Conservation (phyloP, 1,140 invertebrate species). For the Helicoverpa armigera region DNA sequence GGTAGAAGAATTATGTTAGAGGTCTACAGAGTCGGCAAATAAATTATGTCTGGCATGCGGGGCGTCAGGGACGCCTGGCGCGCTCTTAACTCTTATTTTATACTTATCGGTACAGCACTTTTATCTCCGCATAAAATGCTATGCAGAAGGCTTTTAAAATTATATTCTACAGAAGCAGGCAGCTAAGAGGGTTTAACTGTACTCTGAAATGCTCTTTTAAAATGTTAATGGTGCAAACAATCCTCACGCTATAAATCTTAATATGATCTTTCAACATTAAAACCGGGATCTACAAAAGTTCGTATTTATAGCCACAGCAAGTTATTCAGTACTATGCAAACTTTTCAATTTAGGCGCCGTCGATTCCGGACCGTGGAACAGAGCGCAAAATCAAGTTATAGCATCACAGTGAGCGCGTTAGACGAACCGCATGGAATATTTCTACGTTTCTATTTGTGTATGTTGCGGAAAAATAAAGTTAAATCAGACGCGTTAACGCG, state of each 20-base stretch:
- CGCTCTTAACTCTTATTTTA: slow-evolving; percentile 69
- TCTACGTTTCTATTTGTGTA: slow-evolving; percentile 58
- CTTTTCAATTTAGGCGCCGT: slow-evolving; percentile 40
- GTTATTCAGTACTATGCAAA: slow-evolving; percentile 14
- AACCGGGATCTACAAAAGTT: neutral
- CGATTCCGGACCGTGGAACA: slow-evolving; percentile 28
- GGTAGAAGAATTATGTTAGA: slow-evolving; percentile 61
- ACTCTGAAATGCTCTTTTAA: slow-evolving; percentile 44
- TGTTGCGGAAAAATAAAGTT: slow-evolving; percentile 65
- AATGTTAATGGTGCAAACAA: slow-evolving; percentile 20
- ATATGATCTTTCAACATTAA: slow-evolving; percentile 15
- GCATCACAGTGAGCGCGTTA: slow-evolving; percentile 49
- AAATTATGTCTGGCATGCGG: slow-evolving; percentile 68
- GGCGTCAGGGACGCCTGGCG: slow-evolving; percentile 53
- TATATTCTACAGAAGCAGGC: slow-evolving; percentile 65
- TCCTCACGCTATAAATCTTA: slow-evolving; percentile 28
- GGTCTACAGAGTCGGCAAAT: slow-evolving; percentile 62
- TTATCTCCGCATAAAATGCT: slow-evolving; percentile 74
- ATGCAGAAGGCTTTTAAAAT: slow-evolving; percentile 75
- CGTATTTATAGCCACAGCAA: neutral
- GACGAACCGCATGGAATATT: slow-evolving; percentile 59
- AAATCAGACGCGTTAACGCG: slow-evolving; percentile 74
- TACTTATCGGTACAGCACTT: slow-evolving; percentile 77
- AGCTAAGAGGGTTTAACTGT: slow-evolving; percentile 48
- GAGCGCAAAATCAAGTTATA: slow-evolving; percentile 51